Conservation (phyloP, 2,113 vertebrate species). For the Puntigrus tetrazona region DNA sequence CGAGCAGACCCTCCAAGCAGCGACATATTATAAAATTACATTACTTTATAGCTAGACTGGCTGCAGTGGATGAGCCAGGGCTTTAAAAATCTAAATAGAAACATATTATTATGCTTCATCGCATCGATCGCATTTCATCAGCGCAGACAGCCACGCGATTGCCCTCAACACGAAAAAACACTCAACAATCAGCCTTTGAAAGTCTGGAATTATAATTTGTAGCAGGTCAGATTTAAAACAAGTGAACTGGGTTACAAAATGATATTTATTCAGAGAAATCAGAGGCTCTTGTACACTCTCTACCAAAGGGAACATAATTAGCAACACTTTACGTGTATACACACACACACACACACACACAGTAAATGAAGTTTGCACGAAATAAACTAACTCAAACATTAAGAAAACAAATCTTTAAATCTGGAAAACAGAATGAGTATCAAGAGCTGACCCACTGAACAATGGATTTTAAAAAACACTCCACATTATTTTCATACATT, state of each 20-base stretch:
- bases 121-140: neutral
- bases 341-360: neutral
- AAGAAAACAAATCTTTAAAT: neutral
- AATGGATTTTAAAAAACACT: too few species aligned
- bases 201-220: neutral
- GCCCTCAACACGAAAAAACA: neutral
- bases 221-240: neutral
- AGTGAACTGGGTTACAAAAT: neutral
- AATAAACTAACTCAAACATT: conserved; percentile 4
- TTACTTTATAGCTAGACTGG: neutral
- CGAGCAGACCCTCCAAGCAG: too few species aligned
- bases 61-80: neutral
- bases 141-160: neutral
- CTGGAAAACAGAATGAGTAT: neutral
- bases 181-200: neutral
- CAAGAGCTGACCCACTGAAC: neutral
- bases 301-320: neutral
- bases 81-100: neutral
- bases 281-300: too few species aligned
- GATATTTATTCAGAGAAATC: neutral
- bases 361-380: neutral
- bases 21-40: neutral
- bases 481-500: neutral
- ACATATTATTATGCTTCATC: neutral
- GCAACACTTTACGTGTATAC: neutral